phyloP scores from a whole-genome alignment of 2,797 vertebrate species.

The Nannoperca australis region DNA sequence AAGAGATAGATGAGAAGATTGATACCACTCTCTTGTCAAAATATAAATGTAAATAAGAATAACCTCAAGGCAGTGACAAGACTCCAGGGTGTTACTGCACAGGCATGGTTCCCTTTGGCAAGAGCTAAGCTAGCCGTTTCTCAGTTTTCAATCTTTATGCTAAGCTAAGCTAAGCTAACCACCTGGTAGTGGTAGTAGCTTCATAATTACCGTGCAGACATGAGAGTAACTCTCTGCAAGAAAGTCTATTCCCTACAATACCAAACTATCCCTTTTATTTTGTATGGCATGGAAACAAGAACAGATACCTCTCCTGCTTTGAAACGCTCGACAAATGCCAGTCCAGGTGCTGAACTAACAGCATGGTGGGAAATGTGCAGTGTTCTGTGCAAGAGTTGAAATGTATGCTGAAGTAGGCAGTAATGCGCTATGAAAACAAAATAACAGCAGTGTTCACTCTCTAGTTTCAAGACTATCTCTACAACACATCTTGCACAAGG shows the following conservation, averaged over 20 bases:
- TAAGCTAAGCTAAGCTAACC: not conserved
- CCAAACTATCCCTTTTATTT: not conserved
- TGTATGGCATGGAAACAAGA: slow-evolving; percentile 2
- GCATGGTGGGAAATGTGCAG: slow-evolving; percentile 44
- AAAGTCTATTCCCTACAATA: not conserved
- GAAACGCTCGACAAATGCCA: slow-evolving; percentile 64
- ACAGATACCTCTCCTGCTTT: slow-evolving; percentile 47
- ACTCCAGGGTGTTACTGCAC: not conserved
- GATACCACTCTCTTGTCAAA: not conserved
- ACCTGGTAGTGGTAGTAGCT: not conserved
- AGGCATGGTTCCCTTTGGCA: not conserved
- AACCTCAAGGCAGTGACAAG: not conserved
- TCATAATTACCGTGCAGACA: not conserved
- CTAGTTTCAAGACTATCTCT: slow-evolving; percentile 81
- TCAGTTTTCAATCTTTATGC: not conserved
- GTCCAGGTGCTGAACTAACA: slow-evolving; percentile 49
- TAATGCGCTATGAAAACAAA: slow-evolving; percentile 63
- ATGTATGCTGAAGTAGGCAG: slow-evolving; percentile 68
- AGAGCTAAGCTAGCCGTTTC: not conserved
- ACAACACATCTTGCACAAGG: slow-evolving; percentile 84
- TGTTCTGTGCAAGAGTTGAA: slow-evolving; percentile 58
- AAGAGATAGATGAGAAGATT: slow-evolving; percentile 5
- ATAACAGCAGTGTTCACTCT: slow-evolving; percentile 83
- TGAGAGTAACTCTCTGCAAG: not conserved
- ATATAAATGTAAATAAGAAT: not conserved